A percentile compares a stretch with the other conserved stretches of the same genome.
Conservation (phyloP, 1,140 invertebrate genomes). For the Chironomus striatipennis region DNA sequence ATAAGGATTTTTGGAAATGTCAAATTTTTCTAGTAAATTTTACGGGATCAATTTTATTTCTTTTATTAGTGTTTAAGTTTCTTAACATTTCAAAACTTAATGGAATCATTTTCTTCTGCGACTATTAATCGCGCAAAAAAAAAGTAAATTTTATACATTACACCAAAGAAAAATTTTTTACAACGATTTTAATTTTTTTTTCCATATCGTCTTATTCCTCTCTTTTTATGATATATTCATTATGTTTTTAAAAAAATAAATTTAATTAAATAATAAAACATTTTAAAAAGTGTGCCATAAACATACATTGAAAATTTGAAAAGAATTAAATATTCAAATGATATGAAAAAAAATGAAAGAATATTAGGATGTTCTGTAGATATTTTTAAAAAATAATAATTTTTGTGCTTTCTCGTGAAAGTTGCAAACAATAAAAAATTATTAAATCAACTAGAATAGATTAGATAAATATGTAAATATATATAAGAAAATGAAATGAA, state of each 20-base stretch:
- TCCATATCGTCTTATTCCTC: not conserved
- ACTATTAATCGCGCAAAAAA: not conserved
- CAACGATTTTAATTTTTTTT: not conserved
- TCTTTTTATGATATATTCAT: not conserved
- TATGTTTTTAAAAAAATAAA: not conserved
- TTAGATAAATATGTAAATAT: constrained; percentile 15
- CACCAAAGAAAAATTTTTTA: not conserved
- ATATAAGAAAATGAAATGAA: not conserved
- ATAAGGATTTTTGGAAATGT: not conserved
- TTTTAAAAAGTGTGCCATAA: constrained; percentile 8
- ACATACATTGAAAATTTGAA: not conserved
- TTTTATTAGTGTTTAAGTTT: not conserved
- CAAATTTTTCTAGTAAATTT: not conserved
- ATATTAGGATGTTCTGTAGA: constrained; percentile 13
- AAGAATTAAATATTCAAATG: too few species aligned
- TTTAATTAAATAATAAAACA: not conserved
- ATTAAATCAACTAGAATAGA: not conserved
- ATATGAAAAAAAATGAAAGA: not conserved
- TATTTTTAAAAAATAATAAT: not conserved
- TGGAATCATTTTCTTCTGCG: not conserved
- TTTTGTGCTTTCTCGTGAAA: too few species aligned
- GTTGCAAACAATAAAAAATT: not conserved
- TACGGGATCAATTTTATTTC: constrained; percentile 13
- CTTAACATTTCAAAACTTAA: not conserved
- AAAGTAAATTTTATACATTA: not conserved